Percentiles rank a stretch among this genome's conserved stretches.
Evolutionary conservation across 2,888 invertebrate species (phyloP).

Genomic region (Heliconius erato): DNA sequence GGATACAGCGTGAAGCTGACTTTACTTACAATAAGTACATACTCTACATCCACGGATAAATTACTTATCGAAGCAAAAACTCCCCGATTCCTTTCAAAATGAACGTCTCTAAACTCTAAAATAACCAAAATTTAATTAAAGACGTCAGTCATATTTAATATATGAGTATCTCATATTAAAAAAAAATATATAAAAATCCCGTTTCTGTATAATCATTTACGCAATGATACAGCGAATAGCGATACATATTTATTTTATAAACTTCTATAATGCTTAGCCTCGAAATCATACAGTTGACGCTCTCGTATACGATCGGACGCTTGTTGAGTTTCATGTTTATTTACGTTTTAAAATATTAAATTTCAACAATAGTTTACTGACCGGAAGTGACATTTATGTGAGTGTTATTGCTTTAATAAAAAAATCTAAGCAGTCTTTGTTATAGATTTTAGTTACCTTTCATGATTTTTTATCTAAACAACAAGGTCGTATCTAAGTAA

Average conservation of each 20-base stretch:
- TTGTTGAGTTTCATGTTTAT: background rate
- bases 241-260: background rate
- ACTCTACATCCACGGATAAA: background rate
- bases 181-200: conserved; percentile 10
- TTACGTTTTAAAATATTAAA: background rate
- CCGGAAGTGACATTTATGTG: conserved; percentile 2
- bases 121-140: background rate
- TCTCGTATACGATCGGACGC: conserved; percentile 21
- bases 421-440: background rate
- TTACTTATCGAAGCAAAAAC: background rate
- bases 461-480: background rate
- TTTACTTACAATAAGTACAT: no score
- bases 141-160: conserved; percentile 2
- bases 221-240: background rate
- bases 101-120: background rate
- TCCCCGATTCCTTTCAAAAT: background rate
- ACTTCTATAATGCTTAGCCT: background rate
- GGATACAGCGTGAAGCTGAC: no score
- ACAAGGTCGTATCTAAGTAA: background rate
- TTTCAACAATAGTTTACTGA: background rate
- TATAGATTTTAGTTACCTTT: background rate
- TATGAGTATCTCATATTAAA: background rate
- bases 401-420: background rate
- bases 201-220: background rate
- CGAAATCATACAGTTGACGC: conserved; percentile 23